These are phyloP conservation scores for Drosophila nigromelanica DNA, from an alignment of 1,140 invertebrate genomes.

Conservation along the genomic window DNA sequence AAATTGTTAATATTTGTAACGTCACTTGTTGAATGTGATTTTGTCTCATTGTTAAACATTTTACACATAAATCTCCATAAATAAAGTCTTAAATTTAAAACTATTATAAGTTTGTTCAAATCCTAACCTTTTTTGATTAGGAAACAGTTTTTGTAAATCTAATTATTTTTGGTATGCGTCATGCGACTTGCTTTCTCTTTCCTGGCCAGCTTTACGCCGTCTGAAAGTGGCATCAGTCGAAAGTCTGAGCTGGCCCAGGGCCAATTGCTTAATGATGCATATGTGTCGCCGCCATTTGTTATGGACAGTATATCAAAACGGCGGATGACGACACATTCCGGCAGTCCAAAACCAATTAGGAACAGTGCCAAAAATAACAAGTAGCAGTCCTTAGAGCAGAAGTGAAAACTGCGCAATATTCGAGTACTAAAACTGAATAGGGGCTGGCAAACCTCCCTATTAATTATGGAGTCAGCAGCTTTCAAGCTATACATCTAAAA, in stretches of 20 bases:
- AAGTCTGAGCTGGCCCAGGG: conserved; percentile 38
- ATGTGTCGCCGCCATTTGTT: conserved; percentile 64
- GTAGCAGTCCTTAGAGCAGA: background rate
- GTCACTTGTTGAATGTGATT: no score
- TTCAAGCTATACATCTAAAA: no score
- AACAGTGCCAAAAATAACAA: conserved; percentile 56
- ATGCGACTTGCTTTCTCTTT: background rate
- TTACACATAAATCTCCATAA: no score
- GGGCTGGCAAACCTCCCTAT: background rate
- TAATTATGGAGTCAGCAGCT: no score
- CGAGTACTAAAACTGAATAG: background rate
- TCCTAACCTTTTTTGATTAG: no score
- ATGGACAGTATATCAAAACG: conserved; percentile 43
- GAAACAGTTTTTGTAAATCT: no score
- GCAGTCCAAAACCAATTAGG: conserved; percentile 66
- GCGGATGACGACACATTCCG: conserved; percentile 30
- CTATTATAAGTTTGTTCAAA: no score
- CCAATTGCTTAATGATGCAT: conserved; percentile 73
- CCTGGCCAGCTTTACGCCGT: no score
- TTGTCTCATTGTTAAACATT: no score
- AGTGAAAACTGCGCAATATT: background rate
- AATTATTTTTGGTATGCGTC: background rate
- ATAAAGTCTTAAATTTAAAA: no score
- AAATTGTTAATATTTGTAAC: no score
- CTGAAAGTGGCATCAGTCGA: no score